A percentile compares a stretch with the other conserved stretches of the same genome.
These are phyloP conservation scores for Syngnathus rostellatus DNA, from an alignment of 2,797 vertebrate species.

Conservation along the genomic window DNA sequence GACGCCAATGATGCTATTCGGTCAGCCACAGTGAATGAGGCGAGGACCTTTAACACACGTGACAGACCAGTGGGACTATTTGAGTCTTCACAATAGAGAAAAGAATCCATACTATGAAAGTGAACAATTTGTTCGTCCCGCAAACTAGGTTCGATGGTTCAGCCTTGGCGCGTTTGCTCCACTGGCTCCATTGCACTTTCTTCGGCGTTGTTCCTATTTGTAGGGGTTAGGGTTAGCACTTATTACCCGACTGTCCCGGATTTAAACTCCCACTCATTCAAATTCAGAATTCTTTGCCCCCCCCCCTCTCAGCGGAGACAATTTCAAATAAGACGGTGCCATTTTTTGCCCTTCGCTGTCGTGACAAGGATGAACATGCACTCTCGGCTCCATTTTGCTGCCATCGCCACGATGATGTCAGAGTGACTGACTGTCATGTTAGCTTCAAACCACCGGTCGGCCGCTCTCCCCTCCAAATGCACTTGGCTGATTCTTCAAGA, in stretches of 20 bases:
- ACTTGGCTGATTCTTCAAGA: conserved; percentile 15
- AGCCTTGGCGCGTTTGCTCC: not conserved
- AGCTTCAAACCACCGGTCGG: conserved; percentile 11
- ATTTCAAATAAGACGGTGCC: conserved; percentile 23
- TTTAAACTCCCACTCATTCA: not conserved
- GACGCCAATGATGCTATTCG: conserved; percentile 4
- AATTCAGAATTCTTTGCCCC: no score
- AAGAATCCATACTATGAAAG: not conserved
- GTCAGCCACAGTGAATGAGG: not conserved
- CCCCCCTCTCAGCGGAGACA: conserved; percentile 1
- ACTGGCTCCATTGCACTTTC: not conserved
- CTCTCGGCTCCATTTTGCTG: conserved; percentile 16
- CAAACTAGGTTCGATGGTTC: not conserved
- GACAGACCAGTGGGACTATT: no score
- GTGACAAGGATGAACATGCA: conserved; percentile 25
- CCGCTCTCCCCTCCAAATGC: not conserved
- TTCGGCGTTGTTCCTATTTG: not conserved
- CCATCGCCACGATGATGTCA: conserved; percentile 2
- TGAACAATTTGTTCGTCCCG: not conserved
- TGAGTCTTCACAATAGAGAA: no score
- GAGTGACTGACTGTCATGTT: conserved; percentile 12
- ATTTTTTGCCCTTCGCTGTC: conserved; percentile 22
- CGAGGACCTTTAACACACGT: not conserved
- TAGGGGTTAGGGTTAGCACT: not conserved
- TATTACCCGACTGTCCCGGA: conserved; percentile 1